These are phyloP conservation scores for Dendrolimus punctatus DNA, from an alignment of 1,140 invertebrate genomes.

Conservation along the genomic window DNA sequence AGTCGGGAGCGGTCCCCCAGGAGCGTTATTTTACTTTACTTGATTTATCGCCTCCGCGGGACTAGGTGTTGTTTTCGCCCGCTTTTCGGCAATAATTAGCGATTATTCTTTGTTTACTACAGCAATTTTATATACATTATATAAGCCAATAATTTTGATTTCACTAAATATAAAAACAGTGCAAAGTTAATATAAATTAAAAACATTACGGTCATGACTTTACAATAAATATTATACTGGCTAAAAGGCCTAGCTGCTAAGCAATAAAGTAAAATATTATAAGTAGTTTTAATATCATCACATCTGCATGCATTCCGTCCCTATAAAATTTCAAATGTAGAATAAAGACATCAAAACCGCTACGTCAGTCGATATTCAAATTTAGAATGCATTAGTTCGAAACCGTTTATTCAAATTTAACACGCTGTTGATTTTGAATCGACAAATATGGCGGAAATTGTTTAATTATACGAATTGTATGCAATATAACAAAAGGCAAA, in stretches of 20 bases:
- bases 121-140: too few relatives aligned
- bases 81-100: slow-evolving; percentile 11
- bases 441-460: slow-evolving; percentile 36
- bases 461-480: slow-evolving; percentile 41
- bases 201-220: too few relatives aligned
- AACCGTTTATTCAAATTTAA: slow-evolving; percentile 64
- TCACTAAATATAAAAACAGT: too few relatives aligned
- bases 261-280: too few relatives aligned
- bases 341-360: slow-evolving; percentile 64
- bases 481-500: slow-evolving; percentile 32
- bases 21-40: slow-evolving; percentile 43
- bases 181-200: too few relatives aligned
- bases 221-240: too few relatives aligned
- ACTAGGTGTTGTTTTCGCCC: slow-evolving; percentile 29
- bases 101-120: neutral
- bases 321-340: slow-evolving; percentile 45
- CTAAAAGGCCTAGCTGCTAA: too few relatives aligned
- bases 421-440: slow-evolving; percentile 62
- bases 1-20: slow-evolving; percentile 28
- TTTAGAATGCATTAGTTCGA: slow-evolving; percentile 42
- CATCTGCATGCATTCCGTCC: slow-evolving; percentile 7
- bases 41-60: slow-evolving; percentile 43
- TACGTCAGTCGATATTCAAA: slow-evolving; percentile 48
- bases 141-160: too few relatives aligned
- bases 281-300: too few relatives aligned